Percentiles rank a stretch among this genome's conserved stretches.
These are phyloP conservation scores for Heliothis subflexa DNA, from an alignment of 1,140 invertebrate genomes.

Conservation along the genomic window DNA sequence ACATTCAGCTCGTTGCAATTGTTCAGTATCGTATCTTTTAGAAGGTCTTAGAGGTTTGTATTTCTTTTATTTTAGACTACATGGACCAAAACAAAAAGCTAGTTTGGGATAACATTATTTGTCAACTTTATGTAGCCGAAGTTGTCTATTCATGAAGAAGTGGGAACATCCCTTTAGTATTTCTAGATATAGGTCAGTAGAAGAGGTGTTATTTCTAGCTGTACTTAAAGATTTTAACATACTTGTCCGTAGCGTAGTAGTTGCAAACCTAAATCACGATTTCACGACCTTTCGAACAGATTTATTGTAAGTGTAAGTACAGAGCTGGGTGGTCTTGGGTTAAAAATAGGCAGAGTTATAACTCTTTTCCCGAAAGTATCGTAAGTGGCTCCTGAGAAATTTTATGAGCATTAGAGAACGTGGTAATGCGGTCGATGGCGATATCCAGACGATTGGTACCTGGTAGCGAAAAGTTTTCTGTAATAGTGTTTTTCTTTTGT, in stretches of 20 bases:
- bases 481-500: no score
- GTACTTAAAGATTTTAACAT: background rate
- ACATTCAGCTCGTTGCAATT: background rate
- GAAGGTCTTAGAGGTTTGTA: background rate
- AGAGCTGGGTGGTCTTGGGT: constrained; percentile 8
- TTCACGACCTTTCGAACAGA: constrained; percentile 28
- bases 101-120: no score
- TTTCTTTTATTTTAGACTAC: no score
- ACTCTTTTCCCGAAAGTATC: background rate
- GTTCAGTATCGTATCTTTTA: background rate
- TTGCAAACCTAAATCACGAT: constrained; percentile 10
- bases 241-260: background rate
- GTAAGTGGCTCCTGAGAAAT: constrained; percentile 9
- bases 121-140: no score
- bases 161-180: no score
- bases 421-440: background rate
- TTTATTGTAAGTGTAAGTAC: constrained; percentile 25
- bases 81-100: no score
- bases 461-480: background rate
- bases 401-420: background rate
- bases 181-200: no score
- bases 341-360: constrained; percentile 23
- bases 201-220: no score
- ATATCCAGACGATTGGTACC: background rate
- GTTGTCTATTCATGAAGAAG: no score